phyloP scores from a whole-genome alignment of 1,140 invertebrate species.

The Drosophila mauritiana region DNA sequence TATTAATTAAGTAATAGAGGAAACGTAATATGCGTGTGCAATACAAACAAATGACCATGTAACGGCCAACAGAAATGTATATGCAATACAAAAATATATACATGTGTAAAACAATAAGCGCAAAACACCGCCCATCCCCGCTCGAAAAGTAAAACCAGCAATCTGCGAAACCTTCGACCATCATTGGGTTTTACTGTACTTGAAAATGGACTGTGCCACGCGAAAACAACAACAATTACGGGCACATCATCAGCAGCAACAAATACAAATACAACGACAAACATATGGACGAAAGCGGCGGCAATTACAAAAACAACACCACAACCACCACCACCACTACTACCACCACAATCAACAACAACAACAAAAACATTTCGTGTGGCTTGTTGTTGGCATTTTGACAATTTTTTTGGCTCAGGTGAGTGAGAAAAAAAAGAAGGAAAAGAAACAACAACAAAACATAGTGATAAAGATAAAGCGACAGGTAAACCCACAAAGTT shows the following conservation, averaged over 20 bases:
- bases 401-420: conserved; percentile 70
- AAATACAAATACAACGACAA: conserved; percentile 25
- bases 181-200: conserved; percentile 62
- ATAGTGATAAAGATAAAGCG: neutral
- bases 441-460: neutral
- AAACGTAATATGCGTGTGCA: conserved; percentile 18
- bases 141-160: conserved; percentile 2
- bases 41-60: conserved; percentile 31
- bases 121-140: conserved; percentile 12
- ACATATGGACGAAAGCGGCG: conserved; percentile 23
- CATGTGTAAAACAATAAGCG: conserved; percentile 26
- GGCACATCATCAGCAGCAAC: conserved; percentile 15
- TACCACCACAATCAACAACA: neutral
- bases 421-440: conserved; percentile 24
- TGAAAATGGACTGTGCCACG: conserved; percentile 54
- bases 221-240: conserved; percentile 32
- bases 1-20: conserved; percentile 60
- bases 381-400: conserved; percentile 62
- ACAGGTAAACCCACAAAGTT: conserved; percentile 7
- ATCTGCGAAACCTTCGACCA: conserved; percentile 37
- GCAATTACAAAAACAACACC: conserved; percentile 22
- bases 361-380: conserved; percentile 31
- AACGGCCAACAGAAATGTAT: conserved; percentile 18
- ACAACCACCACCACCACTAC: conserved; percentile 2
- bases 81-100: neutral